Base-by-base conservation (phyloP, 2,113 vertebrate genomes). In the Chamaea fasciata region DNA sequence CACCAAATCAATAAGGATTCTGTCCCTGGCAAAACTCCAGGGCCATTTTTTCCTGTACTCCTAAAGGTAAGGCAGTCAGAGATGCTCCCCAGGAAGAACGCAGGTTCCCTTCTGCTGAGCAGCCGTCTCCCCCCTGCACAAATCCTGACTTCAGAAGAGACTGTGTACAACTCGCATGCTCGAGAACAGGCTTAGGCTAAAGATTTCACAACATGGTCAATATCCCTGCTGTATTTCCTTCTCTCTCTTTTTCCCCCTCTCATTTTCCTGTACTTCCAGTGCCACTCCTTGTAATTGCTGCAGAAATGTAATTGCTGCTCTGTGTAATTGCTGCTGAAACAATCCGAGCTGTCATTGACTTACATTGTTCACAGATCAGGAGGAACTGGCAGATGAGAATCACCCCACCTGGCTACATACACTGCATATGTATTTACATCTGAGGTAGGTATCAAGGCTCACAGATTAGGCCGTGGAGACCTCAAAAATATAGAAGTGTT, bases 231-330 rank as follows among this genome's bases (percentile, higher is more conserved):
- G 9, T 13, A 42, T 90, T 87, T 87, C 75, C 55, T 87, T 75
- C 68, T 86, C n/a, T 83, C 70, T 55, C 39, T 68, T 41, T 41
- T 35, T 7, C 1, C 2, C 6, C 55, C 53, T 55, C 17, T 53
- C 55, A 24, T 86, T 83, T 92, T 28, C 60, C 83, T 70, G 71
- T 63, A 90, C 53, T 81, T 94, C 77, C 87, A 92, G 81, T 96
- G 95, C 90, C 90, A 84, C 90, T 95, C 86, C 89, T 81, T 78
- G 91, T 95, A 94, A 96, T 90, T 92, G 94, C 94, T 77, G 70
- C 79, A 97, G 76, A 93, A 95, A 86, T 86, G 91, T 96, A 92
- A 97, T 97, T 94, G 95, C 92, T 86, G 89, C 76, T 94, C 94
- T 86, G 68, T 79, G 88, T 94, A 94, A 96, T 95, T 93, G 91